Evolutionary conservation across 2,888 invertebrate species (phyloP).

Genomic region (Ornithoptera priamus): DNA sequence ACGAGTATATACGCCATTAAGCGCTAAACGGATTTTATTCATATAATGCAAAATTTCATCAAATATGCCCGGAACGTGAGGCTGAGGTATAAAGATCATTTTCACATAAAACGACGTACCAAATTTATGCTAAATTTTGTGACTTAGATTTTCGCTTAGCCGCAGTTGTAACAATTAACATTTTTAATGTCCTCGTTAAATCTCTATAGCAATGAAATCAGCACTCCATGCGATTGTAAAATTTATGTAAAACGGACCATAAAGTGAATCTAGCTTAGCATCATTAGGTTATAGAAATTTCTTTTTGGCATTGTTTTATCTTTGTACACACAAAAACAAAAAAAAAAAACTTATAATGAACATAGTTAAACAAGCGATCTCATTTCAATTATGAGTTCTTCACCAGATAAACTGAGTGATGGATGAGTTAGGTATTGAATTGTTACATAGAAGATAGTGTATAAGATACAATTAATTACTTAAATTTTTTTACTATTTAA

Average conservation of each 20-base stretch:
- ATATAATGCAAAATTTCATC: background rate
- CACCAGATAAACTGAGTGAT: no score
- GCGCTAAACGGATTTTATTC: background rate
- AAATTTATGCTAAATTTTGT: background rate
- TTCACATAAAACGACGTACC: conserved; percentile 1
- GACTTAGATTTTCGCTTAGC: background rate
- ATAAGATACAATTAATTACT: no score
- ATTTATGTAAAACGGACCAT: conserved; percentile 2
- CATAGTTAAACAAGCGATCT: no score
- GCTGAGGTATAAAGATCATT: conserved; percentile 1
- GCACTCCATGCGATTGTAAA: conserved; percentile 6
- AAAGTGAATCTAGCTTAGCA: background rate
- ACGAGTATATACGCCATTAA: background rate
- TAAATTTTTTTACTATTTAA: no score
- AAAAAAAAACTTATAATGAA: no score
- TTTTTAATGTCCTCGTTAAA: conserved; percentile 17
- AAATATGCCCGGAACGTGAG: background rate
- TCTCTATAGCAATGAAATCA: conserved; percentile 15
- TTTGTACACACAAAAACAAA: no score
- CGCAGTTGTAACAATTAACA: conserved; percentile 16
- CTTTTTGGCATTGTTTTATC: background rate
- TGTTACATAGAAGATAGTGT: no score
- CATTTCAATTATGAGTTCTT: no score
- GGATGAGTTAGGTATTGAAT: no score
- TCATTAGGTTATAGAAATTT: background rate